phyloP scores from a whole-genome alignment of 2,888 invertebrate genomes.

The Patella caerulea region DNA sequence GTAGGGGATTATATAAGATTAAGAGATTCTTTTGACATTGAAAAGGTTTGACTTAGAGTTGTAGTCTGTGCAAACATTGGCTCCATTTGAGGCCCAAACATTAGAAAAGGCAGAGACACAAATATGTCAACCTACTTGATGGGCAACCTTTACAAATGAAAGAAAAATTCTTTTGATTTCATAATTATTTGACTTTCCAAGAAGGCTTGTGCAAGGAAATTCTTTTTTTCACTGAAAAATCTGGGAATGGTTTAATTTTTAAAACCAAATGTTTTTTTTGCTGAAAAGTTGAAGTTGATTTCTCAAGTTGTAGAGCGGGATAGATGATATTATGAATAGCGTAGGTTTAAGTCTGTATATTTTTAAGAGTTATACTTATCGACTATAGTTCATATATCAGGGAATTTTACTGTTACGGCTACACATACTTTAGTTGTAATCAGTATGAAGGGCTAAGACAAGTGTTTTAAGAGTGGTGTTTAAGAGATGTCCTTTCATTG shows the following conservation, averaged over 20 bases:
- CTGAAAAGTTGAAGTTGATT: neutral
- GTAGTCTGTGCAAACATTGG: constrained; percentile 1
- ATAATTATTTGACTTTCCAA: constrained; percentile 6
- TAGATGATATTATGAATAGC: too few species aligned
- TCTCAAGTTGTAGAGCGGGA: too few species aligned
- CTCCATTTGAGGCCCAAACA: constrained; percentile 5
- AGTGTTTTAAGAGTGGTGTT: constrained; percentile 8
- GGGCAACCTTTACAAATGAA: constrained; percentile 5
- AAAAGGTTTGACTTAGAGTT: constrained; percentile 10
- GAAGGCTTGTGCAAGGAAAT: too few species aligned
- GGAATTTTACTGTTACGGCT: too few species aligned
- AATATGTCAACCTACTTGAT: constrained; percentile 11
- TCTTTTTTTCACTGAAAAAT: too few species aligned
- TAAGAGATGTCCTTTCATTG: constrained; percentile 4
- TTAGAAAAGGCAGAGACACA: constrained; percentile 13
- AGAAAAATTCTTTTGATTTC: constrained; percentile 11
- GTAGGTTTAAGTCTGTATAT: too few species aligned
- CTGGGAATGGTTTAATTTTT: neutral
- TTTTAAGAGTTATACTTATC: too few species aligned
- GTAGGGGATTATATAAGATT: constrained; percentile 2
- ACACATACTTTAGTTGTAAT: too few species aligned
- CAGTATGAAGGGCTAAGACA: neutral
- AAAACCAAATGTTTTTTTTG: neutral
- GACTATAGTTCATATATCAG: too few species aligned
- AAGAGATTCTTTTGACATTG: constrained; percentile 9